phyloP scores from a whole-genome alignment of 2,797 vertebrate species.

The Tinamus major region DNA sequence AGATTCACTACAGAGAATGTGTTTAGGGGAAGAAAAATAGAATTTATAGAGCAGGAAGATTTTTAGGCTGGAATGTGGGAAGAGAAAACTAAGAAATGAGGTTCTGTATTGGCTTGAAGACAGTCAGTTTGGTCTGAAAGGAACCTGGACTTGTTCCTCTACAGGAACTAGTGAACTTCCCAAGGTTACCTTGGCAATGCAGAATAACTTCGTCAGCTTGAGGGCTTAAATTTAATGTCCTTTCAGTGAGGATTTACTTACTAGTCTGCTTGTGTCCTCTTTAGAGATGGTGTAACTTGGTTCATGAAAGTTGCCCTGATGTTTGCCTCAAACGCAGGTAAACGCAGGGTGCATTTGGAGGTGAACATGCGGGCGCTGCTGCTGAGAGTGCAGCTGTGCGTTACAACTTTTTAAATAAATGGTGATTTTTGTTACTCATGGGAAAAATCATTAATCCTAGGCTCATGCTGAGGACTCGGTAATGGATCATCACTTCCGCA shows the following conservation, averaged over 20 bases:
- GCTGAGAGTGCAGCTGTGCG: fast-evolving
- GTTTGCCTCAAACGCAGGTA: background rate
- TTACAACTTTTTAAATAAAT: fast-evolving
- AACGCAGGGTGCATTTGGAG: background rate
- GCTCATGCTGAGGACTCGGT: conserved; percentile 86
- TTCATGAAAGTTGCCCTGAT: background rate
- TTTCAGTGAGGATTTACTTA: background rate
- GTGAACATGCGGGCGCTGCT: fast-evolving
- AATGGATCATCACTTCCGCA: conserved; percentile 97
- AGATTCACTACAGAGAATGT: background rate
- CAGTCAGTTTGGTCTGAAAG: background rate
- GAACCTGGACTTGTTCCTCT: fast-evolving
- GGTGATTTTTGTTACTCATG: background rate
- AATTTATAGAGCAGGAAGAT: background rate
- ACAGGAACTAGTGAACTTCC: background rate
- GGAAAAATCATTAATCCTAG: conserved; percentile 20
- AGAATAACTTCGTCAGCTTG: background rate
- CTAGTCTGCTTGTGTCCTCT: background rate
- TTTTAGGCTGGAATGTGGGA: background rate
- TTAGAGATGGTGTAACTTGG: background rate
- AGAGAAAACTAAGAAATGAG: background rate
- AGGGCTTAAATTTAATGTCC: background rate
- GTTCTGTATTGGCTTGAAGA: background rate
- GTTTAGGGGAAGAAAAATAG: background rate
- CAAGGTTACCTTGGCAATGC: fast-evolving